Conservation (phyloP, 2,113 vertebrate species). For the Cavia aperea region DNA sequence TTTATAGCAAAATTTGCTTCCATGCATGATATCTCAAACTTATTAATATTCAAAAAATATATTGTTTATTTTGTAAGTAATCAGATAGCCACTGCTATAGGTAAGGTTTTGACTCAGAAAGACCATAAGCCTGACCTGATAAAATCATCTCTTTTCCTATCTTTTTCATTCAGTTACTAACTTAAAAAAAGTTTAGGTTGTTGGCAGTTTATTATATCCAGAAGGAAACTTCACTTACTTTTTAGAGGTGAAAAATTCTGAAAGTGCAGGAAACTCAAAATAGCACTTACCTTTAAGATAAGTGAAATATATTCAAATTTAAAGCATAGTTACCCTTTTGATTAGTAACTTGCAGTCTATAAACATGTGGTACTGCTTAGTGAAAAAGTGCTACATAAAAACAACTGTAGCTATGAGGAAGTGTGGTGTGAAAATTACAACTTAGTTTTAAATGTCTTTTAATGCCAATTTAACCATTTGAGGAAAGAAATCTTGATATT, state of each 20-base stretch:
- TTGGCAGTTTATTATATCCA: conserved; percentile 60
- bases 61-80: conserved; percentile 31
- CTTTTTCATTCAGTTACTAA: conserved; percentile 8
- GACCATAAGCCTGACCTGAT: conserved; percentile 15
- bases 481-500: conserved; percentile 36
- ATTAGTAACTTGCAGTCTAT: conserved; percentile 60
- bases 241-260: conserved; percentile 65
- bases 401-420: conserved; percentile 1
- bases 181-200: conserved; percentile 46
- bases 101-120: conserved; percentile 16
- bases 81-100: not conserved
- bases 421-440: conserved; percentile 53
- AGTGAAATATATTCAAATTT: conserved; percentile 66
- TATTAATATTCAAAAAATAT: not conserved
- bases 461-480: conserved; percentile 66
- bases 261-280: conserved; percentile 67
- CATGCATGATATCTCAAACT: not conserved
- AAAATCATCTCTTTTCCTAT: conserved; percentile 32
- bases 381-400: conserved; percentile 38
- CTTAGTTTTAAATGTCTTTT: conserved; percentile 64
- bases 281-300: conserved; percentile 71
- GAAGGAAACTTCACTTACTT: conserved; percentile 63
- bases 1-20: not conserved
- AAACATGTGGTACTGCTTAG: conserved; percentile 52
- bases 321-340: conserved; percentile 70